Evolutionary conservation across 2,888 invertebrate genomes (phyloP), one percentile per base, ranked within the genome.

Genomic region (Eugnorisma glareosa): DNA sequence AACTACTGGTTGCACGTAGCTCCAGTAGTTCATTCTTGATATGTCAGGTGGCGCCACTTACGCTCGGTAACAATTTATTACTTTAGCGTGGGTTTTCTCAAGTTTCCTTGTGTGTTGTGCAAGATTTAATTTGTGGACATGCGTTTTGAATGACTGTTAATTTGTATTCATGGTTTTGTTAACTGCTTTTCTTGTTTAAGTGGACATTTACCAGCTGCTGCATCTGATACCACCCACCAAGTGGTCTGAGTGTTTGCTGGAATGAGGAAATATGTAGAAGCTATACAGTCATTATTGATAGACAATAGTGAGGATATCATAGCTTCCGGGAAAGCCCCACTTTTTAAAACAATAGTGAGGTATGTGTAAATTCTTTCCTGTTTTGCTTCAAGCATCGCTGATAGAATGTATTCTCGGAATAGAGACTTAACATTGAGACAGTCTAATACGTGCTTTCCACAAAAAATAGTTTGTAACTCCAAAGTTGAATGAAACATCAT

Each of bases 1-100:
- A 82, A 85, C 82, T 77, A 83, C 85, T 59, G 73, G 82, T 77
- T 82, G 70, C 82, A 82, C 82, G 82, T 85, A 85, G 45, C 43
- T 24, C 64, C 73, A 61, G 73, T 85, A 85, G 85, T 85, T 85
- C 86, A 83, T 83, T 84, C 70, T 67, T 71, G 73, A 83, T 85
- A 74, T 57, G 85, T 77, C 86, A 83, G 71, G 67, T 85, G 83
- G 86, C 83, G 83, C 83, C 73, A 81, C 57, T 84, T 75, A 43
- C 64, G 61, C 61, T 84, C 45, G n/a, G 63, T 67, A 28, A 63
- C 51, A 83, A 85, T 83, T 83, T 83, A 83, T 85, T 85, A 74
- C 64, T 54, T 64, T 83, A 37, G 83, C 86, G 83, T 83, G 82
- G 82, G 83, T 68, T 69, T 81, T 66, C 82, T 77, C 71, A 37